Conservation (phyloP, 2,888 invertebrate species). For the Morpho helenor region DNA sequence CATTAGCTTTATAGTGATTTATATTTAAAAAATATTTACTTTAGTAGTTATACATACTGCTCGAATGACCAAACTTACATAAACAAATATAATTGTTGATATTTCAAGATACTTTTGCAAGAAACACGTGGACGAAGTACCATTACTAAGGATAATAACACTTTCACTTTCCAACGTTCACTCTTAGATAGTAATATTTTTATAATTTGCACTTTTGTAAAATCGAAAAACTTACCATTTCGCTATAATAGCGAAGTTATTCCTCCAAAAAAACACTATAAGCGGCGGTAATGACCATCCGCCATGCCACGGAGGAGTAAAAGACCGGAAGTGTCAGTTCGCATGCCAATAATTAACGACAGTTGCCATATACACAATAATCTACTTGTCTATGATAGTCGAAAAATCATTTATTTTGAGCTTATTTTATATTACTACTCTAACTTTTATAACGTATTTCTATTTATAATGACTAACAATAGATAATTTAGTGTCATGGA, state of each 20-base stretch:
- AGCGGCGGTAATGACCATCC: constrained; percentile 71
- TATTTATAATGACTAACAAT: too few relatives aligned
- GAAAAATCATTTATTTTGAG: too few relatives aligned
- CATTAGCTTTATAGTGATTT: background rate
- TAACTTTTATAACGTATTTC: too few relatives aligned
- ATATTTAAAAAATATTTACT: too few relatives aligned
- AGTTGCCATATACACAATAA: constrained; percentile 44
- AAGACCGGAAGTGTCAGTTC: constrained; percentile 65
- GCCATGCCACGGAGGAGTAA: constrained; percentile 79
- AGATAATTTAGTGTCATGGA: too few relatives aligned
- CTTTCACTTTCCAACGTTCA: constrained; percentile 32
- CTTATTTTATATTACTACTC: too few relatives aligned
- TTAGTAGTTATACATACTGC: too few relatives aligned
- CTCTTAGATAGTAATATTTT: constrained; percentile 31
- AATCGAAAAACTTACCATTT: constrained; percentile 65
- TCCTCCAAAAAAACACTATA: constrained; percentile 70
- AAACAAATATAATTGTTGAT: constrained; percentile 18
- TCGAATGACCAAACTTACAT: constrained; percentile 20
- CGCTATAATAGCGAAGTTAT: constrained; percentile 69
- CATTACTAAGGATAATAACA: constrained; percentile 30
- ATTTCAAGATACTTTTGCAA: constrained; percentile 26
- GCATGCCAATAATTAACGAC: constrained; percentile 51
- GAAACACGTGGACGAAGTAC: constrained; percentile 40
- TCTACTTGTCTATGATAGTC: too few relatives aligned
- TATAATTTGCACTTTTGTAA: constrained; percentile 33